Evolutionary conservation across 2,888 invertebrate genomes (phyloP), one percentile per base, ranked within the genome.

Genomic region (Tipula confusa): DNA sequence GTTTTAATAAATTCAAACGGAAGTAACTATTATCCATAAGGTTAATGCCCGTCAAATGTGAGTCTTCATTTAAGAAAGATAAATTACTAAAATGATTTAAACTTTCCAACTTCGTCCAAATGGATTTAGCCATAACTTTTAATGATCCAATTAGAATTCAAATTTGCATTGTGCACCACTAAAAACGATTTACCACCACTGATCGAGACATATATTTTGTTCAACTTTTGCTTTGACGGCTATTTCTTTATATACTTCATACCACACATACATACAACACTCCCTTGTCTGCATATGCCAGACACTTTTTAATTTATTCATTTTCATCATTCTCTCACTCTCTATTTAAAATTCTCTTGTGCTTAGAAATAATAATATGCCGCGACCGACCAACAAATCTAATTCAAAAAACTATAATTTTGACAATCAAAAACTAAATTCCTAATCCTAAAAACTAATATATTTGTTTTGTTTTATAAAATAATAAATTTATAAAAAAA

Each of bases 231-330:
- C 80, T 80, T 80, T 80, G 80, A 80, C 80, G 80, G 80, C 80
- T 80, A n/a, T 29, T 31, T 80, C n/a, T 80, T 5, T 64, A 64
- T 64, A 64, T 64, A 64, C 64, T 0, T 64, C 15, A 64, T 24
- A 24, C 18, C 24, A 64, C 64, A 64, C 64, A 64, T 9, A 80
- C 80, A 80, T 15, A 29, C 7, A 29, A 80, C 29, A 80, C 29
- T 29, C 28, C 28, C 6, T 80, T 80, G 80, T 80, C 80, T 80
- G 31, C 80, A 29, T 15, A 80, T 15, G 80, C 80, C 80, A 80
- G 80, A 80, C 80, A 80, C 80, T 80, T 29, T 80, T 80, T 80
- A 80, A 80, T 80, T 80, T 80, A 80, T 80, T 80, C 80, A 80
- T 64, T 64, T 64, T 24, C 36, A 6, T 43, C 43, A 24, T 0